Conservation (phyloP, 2,888 invertebrate genomes). For the Cheilosia impressa region DNA sequence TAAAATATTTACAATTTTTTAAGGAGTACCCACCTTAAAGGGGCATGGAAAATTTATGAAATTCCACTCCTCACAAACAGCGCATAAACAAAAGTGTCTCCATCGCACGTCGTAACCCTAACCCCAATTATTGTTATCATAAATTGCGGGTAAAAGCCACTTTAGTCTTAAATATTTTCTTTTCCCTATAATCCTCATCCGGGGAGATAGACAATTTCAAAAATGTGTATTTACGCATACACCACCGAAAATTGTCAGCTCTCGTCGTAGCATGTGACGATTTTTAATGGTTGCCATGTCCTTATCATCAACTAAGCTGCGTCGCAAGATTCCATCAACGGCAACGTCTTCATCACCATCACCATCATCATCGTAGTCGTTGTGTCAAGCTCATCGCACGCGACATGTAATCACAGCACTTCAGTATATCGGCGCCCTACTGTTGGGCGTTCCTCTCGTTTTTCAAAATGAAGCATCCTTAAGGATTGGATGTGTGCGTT, state of each 20-base stretch:
- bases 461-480: slow-evolving; percentile 57
- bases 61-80: too few species aligned
- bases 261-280: slow-evolving; percentile 60
- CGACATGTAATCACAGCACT: slow-evolving; percentile 74
- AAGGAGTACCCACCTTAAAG: too few species aligned
- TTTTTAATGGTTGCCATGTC: slow-evolving; percentile 70
- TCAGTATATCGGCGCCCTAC: slow-evolving; percentile 38
- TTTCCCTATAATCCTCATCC: slow-evolving; percentile 47
- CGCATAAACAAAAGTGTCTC: not conserved
- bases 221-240: slow-evolving; percentile 1
- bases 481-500: not conserved
- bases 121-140: slow-evolving; percentile 70
- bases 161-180: slow-evolving; percentile 65
- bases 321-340: slow-evolving; percentile 61
- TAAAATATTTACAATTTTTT: too few species aligned
- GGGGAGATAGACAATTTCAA: slow-evolving; percentile 45
- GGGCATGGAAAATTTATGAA: too few species aligned
- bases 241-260: slow-evolving; percentile 31
- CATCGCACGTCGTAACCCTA: slow-evolving; percentile 26
- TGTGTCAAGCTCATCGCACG: slow-evolving; percentile 60
- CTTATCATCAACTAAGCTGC: slow-evolving; percentile 70
- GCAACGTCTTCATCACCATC: slow-evolving; percentile 74
- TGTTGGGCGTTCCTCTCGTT: slow-evolving; percentile 31
- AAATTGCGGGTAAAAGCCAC: slow-evolving; percentile 65
- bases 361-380: slow-evolving; percentile 30